Percentiles rank a stretch among this genome's conserved stretches.
phyloP scores from a whole-genome alignment of 2,888 invertebrate genomes.

The Drosophila nigritarsus region DNA sequence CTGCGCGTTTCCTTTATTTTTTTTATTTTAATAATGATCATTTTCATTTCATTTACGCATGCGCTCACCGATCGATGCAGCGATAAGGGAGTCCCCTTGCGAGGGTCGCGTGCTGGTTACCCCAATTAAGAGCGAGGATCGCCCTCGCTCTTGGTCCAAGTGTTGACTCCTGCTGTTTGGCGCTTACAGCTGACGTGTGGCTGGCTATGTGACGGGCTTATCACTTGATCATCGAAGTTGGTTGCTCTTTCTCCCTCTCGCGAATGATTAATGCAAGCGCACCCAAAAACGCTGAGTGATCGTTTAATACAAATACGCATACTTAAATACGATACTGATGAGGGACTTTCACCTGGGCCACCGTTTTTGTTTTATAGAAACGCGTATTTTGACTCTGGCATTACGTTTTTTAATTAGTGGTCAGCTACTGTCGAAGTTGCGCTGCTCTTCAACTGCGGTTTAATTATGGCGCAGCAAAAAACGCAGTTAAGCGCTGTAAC shows the following conservation, averaged over 20 bases:
- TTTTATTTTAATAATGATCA: conserved; percentile 79
- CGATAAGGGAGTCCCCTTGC: conserved; percentile 54
- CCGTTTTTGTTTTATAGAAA: not conserved
- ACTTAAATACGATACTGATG: conserved; percentile 22
- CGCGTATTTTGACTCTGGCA: conserved; percentile 55
- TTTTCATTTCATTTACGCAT: conserved; percentile 83
- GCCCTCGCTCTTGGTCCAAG: conserved; percentile 52
- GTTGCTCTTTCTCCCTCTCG: conserved; percentile 4
- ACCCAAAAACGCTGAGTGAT: conserved; percentile 81
- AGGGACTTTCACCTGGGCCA: conserved; percentile 51
- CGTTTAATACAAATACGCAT: conserved; percentile 72
- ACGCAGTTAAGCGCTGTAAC: conserved; percentile 61
- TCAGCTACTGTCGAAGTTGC: conserved; percentile 46
- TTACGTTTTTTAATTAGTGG: conserved; percentile 71
- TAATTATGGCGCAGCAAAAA: conserved; percentile 66
- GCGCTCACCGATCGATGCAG: conserved; percentile 56
- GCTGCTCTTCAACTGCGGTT: conserved; percentile 62
- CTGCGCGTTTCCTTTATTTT: not conserved
- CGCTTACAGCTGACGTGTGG: conserved; percentile 84
- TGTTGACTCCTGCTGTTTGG: conserved; percentile 83
- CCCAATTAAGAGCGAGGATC: conserved; percentile 55
- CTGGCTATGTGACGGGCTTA: conserved; percentile 80
- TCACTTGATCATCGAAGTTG: conserved; percentile 75
- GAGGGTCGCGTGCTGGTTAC: conserved; percentile 60
- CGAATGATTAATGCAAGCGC: conserved; percentile 75